These are phyloP conservation scores for Cavia aperea DNA, from an alignment of 2,113 vertebrate species.

Conservation along the genomic window DNA sequence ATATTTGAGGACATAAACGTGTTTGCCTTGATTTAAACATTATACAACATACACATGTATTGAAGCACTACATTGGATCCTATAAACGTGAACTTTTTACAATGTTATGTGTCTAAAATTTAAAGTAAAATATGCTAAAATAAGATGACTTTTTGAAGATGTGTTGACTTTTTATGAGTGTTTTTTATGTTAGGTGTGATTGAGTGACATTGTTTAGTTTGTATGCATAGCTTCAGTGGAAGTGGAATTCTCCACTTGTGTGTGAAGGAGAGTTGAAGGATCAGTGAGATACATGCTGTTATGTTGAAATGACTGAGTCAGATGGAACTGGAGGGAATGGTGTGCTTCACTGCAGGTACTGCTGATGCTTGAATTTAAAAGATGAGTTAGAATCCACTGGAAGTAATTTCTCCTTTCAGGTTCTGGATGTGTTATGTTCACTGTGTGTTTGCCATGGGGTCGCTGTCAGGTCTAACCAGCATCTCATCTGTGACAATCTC, in stretches of 20 bases:
- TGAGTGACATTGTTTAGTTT: neutral
- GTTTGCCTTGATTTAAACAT: neutral
- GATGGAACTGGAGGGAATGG: neutral
- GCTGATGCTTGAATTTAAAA: neutral
- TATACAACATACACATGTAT: neutral
- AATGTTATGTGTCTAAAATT: neutral
- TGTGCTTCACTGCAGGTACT: neutral
- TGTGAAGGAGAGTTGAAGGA: neutral
- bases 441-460: conserved; percentile 96
- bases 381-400: neutral
- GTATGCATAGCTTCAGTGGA: neutral
- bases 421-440: conserved; percentile 94
- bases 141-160: neutral
- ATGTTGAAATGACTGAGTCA: neutral
- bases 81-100: neutral
- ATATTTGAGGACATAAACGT: neutral
- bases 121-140: neutral
- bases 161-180: neutral
- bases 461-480: conserved; percentile 94
- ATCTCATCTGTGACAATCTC: conserved; percentile 96
- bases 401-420: conserved; percentile 72
- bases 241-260: neutral
- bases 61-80: too few relatives aligned
- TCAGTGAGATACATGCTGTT: neutral
- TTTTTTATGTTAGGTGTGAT: neutral